phyloP scores from a whole-genome alignment of 2,797 vertebrate genomes.

The Peromyscus nudipes region DNA sequence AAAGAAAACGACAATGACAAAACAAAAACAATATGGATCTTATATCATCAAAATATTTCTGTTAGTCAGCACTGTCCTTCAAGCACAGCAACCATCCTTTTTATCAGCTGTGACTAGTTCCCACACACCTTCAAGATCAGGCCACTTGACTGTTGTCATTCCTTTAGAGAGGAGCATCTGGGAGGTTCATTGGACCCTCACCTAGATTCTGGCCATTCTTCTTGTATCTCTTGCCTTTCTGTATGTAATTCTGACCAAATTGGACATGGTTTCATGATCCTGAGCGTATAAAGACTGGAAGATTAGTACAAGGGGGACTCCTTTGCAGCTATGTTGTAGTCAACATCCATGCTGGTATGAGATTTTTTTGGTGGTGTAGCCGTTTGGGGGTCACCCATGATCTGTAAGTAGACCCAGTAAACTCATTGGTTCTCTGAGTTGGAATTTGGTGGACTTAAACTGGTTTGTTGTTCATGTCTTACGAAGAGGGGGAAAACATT shows the following conservation, averaged over 20 bases:
- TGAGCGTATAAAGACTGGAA: background rate
- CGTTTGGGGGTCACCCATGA: background rate
- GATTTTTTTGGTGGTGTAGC: background rate
- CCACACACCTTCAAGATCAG: background rate
- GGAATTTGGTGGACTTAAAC: background rate
- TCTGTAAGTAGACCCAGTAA: background rate
- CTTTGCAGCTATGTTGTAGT: background rate
- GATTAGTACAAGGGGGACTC: background rate
- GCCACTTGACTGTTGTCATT: background rate
- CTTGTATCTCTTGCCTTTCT: background rate
- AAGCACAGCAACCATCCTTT: background rate
- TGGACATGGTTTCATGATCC: too few relatives aligned
- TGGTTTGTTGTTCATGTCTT: background rate
- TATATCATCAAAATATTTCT: background rate
- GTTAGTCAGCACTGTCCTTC: background rate
- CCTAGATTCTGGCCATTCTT: background rate
- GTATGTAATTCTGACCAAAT: background rate
- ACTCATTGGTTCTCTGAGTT: background rate
- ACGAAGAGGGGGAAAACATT: background rate
- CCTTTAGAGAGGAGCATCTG: background rate
- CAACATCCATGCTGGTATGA: background rate
- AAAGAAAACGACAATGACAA: background rate
- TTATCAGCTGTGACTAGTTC: background rate
- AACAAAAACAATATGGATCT: background rate
- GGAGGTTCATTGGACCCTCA: background rate